phyloP scores from a whole-genome alignment of 2,797 vertebrate species.

The Gadopsis bispinosus region DNA sequence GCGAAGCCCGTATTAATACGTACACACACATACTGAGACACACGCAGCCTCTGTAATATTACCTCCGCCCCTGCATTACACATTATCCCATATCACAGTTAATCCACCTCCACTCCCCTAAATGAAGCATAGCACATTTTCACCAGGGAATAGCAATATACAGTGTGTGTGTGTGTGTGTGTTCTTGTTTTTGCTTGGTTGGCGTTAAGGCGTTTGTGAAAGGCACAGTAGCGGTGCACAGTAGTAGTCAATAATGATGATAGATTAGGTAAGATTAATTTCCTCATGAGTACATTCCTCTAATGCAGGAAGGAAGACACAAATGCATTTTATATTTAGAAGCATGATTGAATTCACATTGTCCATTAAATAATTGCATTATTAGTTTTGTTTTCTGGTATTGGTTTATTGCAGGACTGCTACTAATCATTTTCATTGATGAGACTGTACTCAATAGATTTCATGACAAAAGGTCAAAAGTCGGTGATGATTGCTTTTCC shows the following conservation, averaged over 20 bases:
- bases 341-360: conserved; percentile 40
- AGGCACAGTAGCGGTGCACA: conserved; percentile 27
- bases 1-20: conserved; percentile 17
- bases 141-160: conserved; percentile 36
- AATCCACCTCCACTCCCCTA: conserved; percentile 16
- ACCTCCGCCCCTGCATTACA: conserved; percentile 29
- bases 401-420: conserved; percentile 6
- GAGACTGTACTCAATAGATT: conserved; percentile 20
- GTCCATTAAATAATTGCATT: conserved; percentile 41
- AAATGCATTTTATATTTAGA: conserved; percentile 51
- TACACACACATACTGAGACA: conserved; percentile 20
- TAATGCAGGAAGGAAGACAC: conserved; percentile 41
- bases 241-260: conserved; percentile 51
- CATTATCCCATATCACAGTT: conserved; percentile 42
- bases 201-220: conserved; percentile 36
- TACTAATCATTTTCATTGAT: conserved; percentile 43
- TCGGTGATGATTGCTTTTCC: conserved; percentile 18
- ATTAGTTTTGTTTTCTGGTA: conserved; percentile 51
- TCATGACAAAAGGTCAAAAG: conserved; percentile 36
- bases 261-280: conserved; percentile 55
- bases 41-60: conserved; percentile 23
- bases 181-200: conserved; percentile 11
- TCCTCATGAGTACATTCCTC: conserved; percentile 48
- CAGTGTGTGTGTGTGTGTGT: not conserved
- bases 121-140: conserved; percentile 37